phyloP scores from a whole-genome alignment of 2,113 vertebrate genomes.

The Ophthalmolycus amberensis region DNA sequence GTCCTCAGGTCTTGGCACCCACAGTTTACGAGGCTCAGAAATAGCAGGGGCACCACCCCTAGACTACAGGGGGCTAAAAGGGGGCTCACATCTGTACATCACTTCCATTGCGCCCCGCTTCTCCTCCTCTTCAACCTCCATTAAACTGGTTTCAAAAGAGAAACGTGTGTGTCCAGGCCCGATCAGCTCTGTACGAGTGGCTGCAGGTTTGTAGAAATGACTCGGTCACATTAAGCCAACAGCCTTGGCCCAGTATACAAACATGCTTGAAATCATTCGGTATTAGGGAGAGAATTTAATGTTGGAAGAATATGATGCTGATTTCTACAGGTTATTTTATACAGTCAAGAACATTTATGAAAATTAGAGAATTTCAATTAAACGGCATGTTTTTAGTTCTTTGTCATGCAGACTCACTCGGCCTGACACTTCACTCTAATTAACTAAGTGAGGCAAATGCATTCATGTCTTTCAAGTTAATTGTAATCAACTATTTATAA shows the following conservation, averaged over 20 bases:
- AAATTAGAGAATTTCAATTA: background rate
- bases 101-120: conserved; percentile 9
- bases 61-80: conserved; percentile 39
- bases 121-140: background rate
- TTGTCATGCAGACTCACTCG: background rate
- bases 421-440: background rate
- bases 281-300: background rate
- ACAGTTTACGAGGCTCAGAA: conserved; percentile 80
- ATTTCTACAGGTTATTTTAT: background rate
- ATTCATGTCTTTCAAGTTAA: background rate
- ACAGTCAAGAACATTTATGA: background rate
- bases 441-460: background rate
- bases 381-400: background rate
- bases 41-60: conserved; percentile 74
- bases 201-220: background rate
- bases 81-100: conserved; percentile 58
- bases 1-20: conserved; percentile 81
- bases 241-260: background rate
- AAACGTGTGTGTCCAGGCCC: background rate
- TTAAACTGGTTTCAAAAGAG: background rate
- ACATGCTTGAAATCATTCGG: background rate
- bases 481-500: conserved; percentile 8
- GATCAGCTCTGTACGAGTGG: background rate
- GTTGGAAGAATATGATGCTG: background rate
- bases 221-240: background rate